phyloP scores from a whole-genome alignment of 2,797 vertebrate species.

The Nyctibius grandis region DNA sequence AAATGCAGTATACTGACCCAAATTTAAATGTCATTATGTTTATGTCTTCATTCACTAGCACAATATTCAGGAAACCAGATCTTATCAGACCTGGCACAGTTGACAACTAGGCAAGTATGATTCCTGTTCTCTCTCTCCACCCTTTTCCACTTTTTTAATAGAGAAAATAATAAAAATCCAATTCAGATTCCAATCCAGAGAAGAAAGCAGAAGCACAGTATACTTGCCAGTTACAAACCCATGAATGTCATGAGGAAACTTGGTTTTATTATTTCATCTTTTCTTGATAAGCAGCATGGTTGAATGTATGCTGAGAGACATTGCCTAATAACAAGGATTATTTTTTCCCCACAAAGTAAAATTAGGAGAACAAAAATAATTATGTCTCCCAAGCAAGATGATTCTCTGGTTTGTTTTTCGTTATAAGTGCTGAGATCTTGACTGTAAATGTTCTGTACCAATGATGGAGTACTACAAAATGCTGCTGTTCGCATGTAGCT shows the following conservation, averaged over 20 bases:
- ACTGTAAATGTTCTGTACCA: background rate
- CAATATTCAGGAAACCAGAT: background rate
- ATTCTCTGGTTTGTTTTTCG: background rate
- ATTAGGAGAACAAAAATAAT: background rate
- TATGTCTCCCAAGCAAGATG: background rate
- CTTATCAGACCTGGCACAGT: background rate
- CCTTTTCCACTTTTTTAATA: background rate
- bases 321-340: too few relatives aligned
- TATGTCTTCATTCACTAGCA: background rate
- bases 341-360: background rate
- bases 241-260: rapidly evolving
- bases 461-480: background rate
- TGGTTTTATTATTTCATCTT: background rate
- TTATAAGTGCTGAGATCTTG: background rate
- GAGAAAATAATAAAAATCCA: too few relatives aligned
- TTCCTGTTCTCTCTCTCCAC: background rate
- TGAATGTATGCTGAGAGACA: too few relatives aligned
- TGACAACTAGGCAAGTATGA: background rate
- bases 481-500: background rate
- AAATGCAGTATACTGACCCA: background rate
- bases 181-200: background rate
- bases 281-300: background rate
- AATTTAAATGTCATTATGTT: background rate
- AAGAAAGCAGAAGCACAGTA: background rate
- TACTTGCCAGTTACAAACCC: background rate